phyloP scores from a whole-genome alignment of 2,888 invertebrate species.

The Catocala sponsa region DNA sequence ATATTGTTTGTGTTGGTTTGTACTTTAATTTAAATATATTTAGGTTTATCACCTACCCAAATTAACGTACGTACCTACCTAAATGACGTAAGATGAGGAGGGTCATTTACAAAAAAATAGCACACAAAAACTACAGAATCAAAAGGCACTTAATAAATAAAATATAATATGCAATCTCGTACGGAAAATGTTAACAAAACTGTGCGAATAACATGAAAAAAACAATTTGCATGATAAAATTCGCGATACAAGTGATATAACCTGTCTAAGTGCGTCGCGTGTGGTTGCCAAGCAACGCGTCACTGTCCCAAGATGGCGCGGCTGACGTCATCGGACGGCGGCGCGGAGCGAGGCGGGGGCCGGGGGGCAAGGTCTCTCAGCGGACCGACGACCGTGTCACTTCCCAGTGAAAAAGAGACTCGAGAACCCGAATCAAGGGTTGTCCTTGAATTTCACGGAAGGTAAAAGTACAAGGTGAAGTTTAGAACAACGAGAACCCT shows the following conservation, averaged over 20 bases:
- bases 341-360: constrained; percentile 53
- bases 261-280: constrained; percentile 66
- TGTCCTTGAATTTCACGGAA: constrained; percentile 79
- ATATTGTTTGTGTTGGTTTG: too few relatives aligned
- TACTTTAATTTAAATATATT: too few relatives aligned
- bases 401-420: constrained; percentile 84
- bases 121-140: constrained; percentile 13
- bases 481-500: constrained; percentile 19
- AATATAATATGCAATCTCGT: constrained; percentile 17
- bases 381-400: constrained; percentile 78
- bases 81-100: not conserved
- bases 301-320: constrained; percentile 84
- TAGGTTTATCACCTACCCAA: too few relatives aligned
- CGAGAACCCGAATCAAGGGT: constrained; percentile 67
- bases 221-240: constrained; percentile 51
- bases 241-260: constrained; percentile 56
- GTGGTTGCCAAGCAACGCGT: constrained; percentile 84
- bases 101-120: constrained; percentile 3
- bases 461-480: constrained; percentile 57
- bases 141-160: constrained; percentile 8
- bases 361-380: constrained; percentile 77
- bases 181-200: constrained; percentile 40
- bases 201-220: constrained; percentile 35
- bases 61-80: not conserved
- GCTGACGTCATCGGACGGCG: constrained; percentile 80